A percentile compares a stretch with the other conserved stretches of the same genome.
phyloP scores from a whole-genome alignment of 2,888 invertebrate species.

The Calliopum simillimum region DNA sequence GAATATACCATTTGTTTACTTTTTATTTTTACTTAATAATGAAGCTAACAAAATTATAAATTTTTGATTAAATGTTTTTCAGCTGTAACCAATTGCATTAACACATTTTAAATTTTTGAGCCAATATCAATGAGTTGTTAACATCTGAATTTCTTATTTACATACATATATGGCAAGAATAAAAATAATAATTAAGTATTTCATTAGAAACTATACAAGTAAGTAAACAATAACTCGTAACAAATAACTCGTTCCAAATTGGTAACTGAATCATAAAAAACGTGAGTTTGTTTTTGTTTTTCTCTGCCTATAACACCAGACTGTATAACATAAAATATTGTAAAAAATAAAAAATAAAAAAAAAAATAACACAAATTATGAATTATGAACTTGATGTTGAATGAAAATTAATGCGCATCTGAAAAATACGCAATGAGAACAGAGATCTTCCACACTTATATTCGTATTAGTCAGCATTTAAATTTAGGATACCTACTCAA shows the following conservation, averaged over 20 bases:
- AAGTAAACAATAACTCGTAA: background rate
- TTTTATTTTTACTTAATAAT: background rate
- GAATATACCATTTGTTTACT: background rate
- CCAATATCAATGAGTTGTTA: no score
- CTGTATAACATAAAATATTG: background rate
- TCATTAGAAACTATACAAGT: background rate
- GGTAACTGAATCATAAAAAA: background rate
- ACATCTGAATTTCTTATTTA: no score
- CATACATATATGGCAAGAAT: background rate
- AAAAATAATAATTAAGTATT: background rate
- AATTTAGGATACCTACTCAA: constrained; percentile 17
- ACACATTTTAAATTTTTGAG: no score
- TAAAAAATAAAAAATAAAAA: constrained; percentile 6
- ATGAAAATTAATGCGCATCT: constrained; percentile 18
- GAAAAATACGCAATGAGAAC: background rate
- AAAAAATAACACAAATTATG: background rate
- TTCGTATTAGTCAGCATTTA: constrained; percentile 24
- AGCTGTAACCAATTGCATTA: no score
- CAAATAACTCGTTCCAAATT: background rate
- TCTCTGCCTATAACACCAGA: background rate
- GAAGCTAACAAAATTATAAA: no score
- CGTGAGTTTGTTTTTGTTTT: background rate
- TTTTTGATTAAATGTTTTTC: no score
- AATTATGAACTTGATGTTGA: constrained; percentile 3
- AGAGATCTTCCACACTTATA: background rate